Percentiles rank a stretch among this genome's conserved stretches.
These are phyloP conservation scores for Alauda arvensis DNA, from an alignment of 2,797 vertebrate species.

Conservation along the genomic window DNA sequence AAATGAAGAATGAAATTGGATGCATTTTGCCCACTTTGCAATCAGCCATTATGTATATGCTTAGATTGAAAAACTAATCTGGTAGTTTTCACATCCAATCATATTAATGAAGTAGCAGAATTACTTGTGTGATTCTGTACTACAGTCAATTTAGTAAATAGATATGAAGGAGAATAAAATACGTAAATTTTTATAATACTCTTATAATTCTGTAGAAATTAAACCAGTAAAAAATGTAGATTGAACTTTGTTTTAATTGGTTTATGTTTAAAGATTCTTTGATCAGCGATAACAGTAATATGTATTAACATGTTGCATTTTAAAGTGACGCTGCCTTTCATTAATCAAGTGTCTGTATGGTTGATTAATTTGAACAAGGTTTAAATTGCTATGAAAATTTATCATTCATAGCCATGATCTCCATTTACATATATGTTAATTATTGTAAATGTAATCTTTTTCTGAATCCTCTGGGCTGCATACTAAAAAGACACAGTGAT, in stretches of 20 bases:
- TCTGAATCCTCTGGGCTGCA: slow-evolving; percentile 81
- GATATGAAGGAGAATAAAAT: slow-evolving; percentile 65
- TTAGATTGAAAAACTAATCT: slow-evolving; percentile 54
- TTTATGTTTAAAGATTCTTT: slow-evolving; percentile 84
- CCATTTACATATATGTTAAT: slow-evolving; percentile 88
- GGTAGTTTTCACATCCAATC: slow-evolving; percentile 66
- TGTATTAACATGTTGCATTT: slow-evolving; percentile 85
- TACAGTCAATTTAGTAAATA: slow-evolving; percentile 71
- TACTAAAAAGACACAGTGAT: slow-evolving; percentile 82
- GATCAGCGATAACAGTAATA: slow-evolving; percentile 82
- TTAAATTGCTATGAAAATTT: slow-evolving; percentile 88
- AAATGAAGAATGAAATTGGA: slow-evolving; percentile 50
- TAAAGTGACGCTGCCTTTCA: slow-evolving; percentile 84
- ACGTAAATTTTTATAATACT: slow-evolving; percentile 48
- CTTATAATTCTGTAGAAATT: slow-evolving; percentile 68
- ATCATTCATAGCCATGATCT: slow-evolving; percentile 86
- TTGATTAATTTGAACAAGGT: slow-evolving; percentile 87
- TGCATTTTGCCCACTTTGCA: slow-evolving; percentile 51
- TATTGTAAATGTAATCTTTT: slow-evolving; percentile 85
- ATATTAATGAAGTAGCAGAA: slow-evolving; percentile 63
- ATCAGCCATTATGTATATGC: slow-evolving; percentile 47
- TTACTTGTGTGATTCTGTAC: slow-evolving; percentile 59
- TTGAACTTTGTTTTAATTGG: slow-evolving; percentile 79
- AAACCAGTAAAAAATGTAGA: slow-evolving; percentile 75
- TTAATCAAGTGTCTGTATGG: slow-evolving; percentile 86